Evolutionary conservation across 2,113 vertebrate genomes (phyloP).

Genomic region (Uropsilus gracilis): DNA sequence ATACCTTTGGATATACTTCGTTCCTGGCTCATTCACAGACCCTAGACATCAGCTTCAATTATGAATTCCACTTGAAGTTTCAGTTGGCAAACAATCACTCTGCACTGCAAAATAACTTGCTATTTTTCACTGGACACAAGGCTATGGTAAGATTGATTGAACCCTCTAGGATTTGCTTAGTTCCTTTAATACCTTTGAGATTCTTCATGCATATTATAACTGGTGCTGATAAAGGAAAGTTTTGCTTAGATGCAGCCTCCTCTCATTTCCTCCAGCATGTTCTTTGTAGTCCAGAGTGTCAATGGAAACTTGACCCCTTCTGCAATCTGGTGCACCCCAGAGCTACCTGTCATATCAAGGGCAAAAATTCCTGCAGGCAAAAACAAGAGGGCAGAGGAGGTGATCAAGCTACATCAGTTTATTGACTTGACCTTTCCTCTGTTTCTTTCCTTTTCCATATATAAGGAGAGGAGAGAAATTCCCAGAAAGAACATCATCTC

Average conservation of each 20-base stretch:
- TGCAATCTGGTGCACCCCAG: neutral
- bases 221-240: neutral
- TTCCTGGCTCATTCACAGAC: constrained; percentile 88
- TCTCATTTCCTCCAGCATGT: neutral
- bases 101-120: constrained; percentile 90
- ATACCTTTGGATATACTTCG: constrained; percentile 90
- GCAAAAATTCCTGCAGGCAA: neutral
- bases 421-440: neutral
- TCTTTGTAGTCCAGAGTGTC: neutral
- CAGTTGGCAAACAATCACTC: constrained; percentile 87
- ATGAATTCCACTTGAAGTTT: constrained; percentile 92
- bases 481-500: neutral
- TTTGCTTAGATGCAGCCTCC: neutral
- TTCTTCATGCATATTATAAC: neutral
- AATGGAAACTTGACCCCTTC: neutral
- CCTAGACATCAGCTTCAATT: constrained; percentile 86
- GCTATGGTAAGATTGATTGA: constrained; percentile 87
- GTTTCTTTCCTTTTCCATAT: neutral
- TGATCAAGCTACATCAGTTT: neutral
- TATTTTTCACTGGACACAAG: constrained; percentile 93
- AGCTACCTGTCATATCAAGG: neutral
- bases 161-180: neutral
- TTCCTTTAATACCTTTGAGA: neutral
- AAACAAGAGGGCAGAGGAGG: neutral
- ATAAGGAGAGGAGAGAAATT: neutral